Conservation (phyloP, 2,113 vertebrate species). For the Sitta europaea region DNA sequence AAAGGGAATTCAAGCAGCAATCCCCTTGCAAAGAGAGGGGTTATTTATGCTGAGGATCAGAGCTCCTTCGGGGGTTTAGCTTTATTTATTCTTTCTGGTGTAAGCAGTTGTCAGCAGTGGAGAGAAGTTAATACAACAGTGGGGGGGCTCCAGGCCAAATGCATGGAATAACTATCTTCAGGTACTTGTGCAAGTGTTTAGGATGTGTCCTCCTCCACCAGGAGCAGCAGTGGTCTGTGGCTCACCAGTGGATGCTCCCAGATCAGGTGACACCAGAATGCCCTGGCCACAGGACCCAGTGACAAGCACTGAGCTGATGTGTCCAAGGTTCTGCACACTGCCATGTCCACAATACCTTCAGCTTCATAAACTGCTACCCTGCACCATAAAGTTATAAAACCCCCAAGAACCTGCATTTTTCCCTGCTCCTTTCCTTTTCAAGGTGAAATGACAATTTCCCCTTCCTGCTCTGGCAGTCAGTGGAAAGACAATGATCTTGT, state of each 20-base stretch:
- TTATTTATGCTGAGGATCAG: not conserved
- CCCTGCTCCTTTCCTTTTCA: not conserved
- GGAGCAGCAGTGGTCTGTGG: not conserved
- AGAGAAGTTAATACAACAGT: not conserved
- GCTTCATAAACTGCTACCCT: not conserved
- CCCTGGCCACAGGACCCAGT: fast-evolving
- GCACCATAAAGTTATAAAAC: not conserved
- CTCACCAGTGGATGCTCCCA: not conserved
- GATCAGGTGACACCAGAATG: not conserved
- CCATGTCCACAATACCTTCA: fast-evolving
- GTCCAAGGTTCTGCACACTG: fast-evolving
- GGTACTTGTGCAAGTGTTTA: not conserved
- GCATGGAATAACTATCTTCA: not conserved
- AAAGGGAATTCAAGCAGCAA: not conserved
- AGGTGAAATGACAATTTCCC: not conserved
- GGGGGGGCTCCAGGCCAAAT: not conserved
- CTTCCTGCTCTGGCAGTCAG: not conserved
- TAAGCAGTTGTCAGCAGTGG: not conserved
- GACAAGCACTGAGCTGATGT: not conserved
- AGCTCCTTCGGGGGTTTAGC: not conserved
- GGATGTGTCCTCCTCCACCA: not conserved
- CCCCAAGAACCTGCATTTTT: not conserved
- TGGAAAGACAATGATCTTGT: not conserved
- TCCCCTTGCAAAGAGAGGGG: not conserved
- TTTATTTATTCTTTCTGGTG: not conserved